Evolutionary conservation across 2,888 invertebrate species (phyloP), one percentile per base, ranked within the genome.

Genomic region (Coenonympha arcania): DNA sequence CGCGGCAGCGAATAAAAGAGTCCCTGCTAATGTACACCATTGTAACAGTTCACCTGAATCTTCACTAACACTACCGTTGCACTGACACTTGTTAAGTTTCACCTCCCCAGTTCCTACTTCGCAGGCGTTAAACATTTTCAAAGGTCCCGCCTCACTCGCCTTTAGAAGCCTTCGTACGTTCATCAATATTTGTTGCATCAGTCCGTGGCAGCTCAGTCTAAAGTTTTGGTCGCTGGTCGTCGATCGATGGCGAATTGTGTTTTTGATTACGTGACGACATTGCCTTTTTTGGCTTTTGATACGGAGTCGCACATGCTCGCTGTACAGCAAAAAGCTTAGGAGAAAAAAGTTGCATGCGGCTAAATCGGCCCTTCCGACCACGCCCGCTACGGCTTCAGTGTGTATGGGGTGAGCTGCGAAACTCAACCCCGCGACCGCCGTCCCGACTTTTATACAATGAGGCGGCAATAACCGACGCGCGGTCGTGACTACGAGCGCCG

Each of bases 351-450:
- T 91, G 73, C 96, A 95, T 9, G 97, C 95, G 19, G 95, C 92
- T 34, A 98, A 87, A 76, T 99, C 99, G 2, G 98, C 98, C 49
- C 98, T 89, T 1, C 99, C 99, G 9, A 99, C 98, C 42, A 97
- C 90, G 18, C 96, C 96, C 0, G 98, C 95, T 24, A 98, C 98
- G 0, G 98, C 97, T 80, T 99, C 99, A 3, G 96, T 95, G 85
- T 98, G 98, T 64, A 99, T 92, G 9, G 98, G 98, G 82, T 99
- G 98, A 1, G 93, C 92, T 24, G 98, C 96, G 75, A 99, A 99
- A 31, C 96, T 88, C 6, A 96, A 87, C 0, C 95, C 95, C 0
- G 96, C 90, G 22, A 94, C 89, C 44, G 90, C 88, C 42, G 92
- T 89, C 26, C 93, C 93, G 62, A 92, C 88, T 63, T 88, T 87